Conservation (phyloP, 2,888 invertebrate genomes). For the Hesperia comma region DNA sequence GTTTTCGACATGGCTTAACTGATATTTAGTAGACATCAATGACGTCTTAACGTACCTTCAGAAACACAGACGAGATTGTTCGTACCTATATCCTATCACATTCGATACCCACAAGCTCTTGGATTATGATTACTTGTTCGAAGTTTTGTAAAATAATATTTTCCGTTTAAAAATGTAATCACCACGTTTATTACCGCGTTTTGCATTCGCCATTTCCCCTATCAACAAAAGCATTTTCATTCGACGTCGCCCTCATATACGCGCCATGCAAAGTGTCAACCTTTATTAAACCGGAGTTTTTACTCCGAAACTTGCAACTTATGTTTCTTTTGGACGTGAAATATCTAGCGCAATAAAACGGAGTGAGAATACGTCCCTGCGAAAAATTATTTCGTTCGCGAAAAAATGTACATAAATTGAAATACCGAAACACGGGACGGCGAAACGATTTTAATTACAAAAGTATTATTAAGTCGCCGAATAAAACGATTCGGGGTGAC, state of each 20-base stretch:
- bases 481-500: slow-evolving; percentile 71
- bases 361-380: slow-evolving; percentile 31
- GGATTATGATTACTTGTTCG: too few relatives aligned
- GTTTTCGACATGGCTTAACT: too few relatives aligned
- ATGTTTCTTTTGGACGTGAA: slow-evolving; percentile 36
- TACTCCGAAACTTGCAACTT: slow-evolving; percentile 37
- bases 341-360: slow-evolving; percentile 37
- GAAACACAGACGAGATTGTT: too few relatives aligned
- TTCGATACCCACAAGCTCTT: too few relatives aligned
- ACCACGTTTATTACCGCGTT: slow-evolving; percentile 21
- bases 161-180: slow-evolving; percentile 21
- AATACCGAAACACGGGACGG: slow-evolving; percentile 57
- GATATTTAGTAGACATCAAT: too few relatives aligned
- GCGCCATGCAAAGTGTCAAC: slow-evolving; percentile 34
- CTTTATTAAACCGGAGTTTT: slow-evolving; percentile 36
- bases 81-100: too few relatives aligned
- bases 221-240: slow-evolving; percentile 35
- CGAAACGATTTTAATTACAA: slow-evolving; percentile 78
- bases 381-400: slow-evolving; percentile 34
- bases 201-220: slow-evolving; percentile 24
- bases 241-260: slow-evolving; percentile 33
- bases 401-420: slow-evolving; percentile 62
- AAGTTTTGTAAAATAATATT: slow-evolving; percentile 3
- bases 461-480: slow-evolving; percentile 78
- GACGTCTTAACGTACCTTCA: too few relatives aligned